These are phyloP conservation scores for Amblyteles armatorius DNA, from an alignment of 2,888 invertebrate genomes.

Conservation along the genomic window DNA sequence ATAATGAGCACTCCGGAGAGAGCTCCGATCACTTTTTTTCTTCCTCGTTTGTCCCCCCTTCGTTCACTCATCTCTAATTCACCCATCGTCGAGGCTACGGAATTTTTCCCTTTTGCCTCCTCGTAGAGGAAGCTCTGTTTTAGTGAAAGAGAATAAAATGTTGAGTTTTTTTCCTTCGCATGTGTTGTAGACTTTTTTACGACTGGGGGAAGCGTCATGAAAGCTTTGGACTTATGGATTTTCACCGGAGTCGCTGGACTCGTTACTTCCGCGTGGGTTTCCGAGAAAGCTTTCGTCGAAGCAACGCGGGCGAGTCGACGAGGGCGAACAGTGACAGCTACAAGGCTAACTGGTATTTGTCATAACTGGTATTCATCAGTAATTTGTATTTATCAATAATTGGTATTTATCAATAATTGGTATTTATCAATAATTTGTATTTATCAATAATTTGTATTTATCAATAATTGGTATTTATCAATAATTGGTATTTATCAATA, in stretches of 20 bases:
- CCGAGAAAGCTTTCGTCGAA: not conserved
- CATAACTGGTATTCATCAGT: too few relatives aligned
- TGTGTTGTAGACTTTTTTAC: not conserved
- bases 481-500: too few relatives aligned
- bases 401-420: too few relatives aligned
- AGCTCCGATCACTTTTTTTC: not conserved
- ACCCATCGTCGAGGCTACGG: not conserved
- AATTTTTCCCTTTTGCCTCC: too few relatives aligned
- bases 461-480: too few relatives aligned
- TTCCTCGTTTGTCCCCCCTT: not conserved
- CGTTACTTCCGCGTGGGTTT: not conserved
- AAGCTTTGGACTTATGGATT: not conserved
- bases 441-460: too few relatives aligned
- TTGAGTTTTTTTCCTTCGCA: not conserved
- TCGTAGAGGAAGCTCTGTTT: too few relatives aligned
- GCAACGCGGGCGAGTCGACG: not conserved
- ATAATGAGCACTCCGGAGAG: conserved; percentile 50
- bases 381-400: too few relatives aligned
- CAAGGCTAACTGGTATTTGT: conserved; percentile 16
- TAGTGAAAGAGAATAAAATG: too few relatives aligned
- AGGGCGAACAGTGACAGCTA: conserved; percentile 19
- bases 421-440: too few relatives aligned
- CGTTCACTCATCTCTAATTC: not conserved
- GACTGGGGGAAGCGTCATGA: not conserved
- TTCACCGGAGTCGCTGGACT: not conserved